Conservation (phyloP, 2,888 invertebrate genomes). For the Drosophila rellima region DNA sequence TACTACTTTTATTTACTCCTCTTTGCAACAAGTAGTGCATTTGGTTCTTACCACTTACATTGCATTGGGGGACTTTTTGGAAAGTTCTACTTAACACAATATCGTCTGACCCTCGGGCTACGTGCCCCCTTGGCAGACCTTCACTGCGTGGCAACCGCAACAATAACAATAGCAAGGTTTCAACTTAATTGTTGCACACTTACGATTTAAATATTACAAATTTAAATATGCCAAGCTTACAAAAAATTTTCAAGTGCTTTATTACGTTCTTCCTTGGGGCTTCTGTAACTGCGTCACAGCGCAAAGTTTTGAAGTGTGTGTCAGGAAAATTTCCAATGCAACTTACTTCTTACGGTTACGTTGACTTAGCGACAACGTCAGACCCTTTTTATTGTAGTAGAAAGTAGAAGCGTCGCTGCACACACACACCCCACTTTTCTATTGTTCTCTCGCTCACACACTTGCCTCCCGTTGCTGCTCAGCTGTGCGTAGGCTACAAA, state of each 20-base stretch:
- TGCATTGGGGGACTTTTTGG: conserved; percentile 17
- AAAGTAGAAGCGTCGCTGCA: conserved; percentile 39
- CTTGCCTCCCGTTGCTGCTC: conserved; percentile 43
- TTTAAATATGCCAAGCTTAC: conserved; percentile 48
- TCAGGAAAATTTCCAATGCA: conserved; percentile 52
- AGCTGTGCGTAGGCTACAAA: conserved; percentile 74
- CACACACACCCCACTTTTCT: conserved; percentile 40
- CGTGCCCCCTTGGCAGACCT: conserved; percentile 21
- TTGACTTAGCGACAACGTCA: conserved; percentile 35
- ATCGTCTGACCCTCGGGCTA: conserved; percentile 21
- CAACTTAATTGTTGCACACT: conserved; percentile 65
- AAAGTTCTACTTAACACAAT: conserved; percentile 15
- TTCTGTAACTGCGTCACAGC: conserved; percentile 43
- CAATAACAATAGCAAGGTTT: conserved; percentile 61
- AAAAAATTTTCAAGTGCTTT: conserved; percentile 25
- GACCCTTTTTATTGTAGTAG: conserved; percentile 56
- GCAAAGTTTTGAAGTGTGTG: conserved; percentile 29
- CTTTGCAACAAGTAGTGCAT: conserved; percentile 52
- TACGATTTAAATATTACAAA: conserved; percentile 1
- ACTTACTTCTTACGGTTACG: conserved; percentile 52
- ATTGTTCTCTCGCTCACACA: conserved; percentile 23
- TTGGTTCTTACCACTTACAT: conserved; percentile 10
- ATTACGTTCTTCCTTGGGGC: conserved; percentile 51
- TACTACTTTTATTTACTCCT: conserved; percentile 22
- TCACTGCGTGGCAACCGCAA: conserved; percentile 38